Conservation (phyloP, 2,113 vertebrate species). For the Sterrhoptilus dennistouni region DNA sequence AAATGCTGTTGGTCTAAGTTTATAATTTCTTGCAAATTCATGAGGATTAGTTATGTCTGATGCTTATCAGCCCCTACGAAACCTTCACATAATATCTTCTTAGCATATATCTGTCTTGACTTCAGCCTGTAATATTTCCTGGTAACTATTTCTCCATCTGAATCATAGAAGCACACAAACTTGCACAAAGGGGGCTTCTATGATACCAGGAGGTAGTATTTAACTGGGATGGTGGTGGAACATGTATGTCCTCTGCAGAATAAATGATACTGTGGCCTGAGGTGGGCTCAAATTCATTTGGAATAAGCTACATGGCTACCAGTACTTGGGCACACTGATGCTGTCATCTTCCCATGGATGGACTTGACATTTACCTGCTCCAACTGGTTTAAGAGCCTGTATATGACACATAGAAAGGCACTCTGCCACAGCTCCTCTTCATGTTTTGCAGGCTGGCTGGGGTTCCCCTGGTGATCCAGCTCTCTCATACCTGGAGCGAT, state of each 20-base stretch:
- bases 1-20: neutral
- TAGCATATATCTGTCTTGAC: neutral
- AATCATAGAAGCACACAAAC: neutral
- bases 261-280: neutral
- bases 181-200: neutral
- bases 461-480: neutral
- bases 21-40: neutral
- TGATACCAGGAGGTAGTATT: neutral
- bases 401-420: neutral
- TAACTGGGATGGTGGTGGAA: neutral
- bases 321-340: neutral
- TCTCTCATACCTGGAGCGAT: neutral
- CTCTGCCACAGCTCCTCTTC: neutral
- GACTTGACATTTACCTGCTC: neutral
- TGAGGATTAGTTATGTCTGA: neutral
- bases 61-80: neutral
- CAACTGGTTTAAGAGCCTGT: neutral
- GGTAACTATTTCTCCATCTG: neutral
- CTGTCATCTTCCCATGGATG: neutral
- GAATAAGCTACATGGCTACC: neutral
- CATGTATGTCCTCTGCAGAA: neutral
- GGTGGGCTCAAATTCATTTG: neutral
- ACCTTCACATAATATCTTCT: neutral
- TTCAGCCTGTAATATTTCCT: neutral
- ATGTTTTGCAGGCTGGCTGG: neutral